A percentile compares a stretch with the other conserved stretches of the same genome.
Conservation (phyloP, 2,113 vertebrate species). For the Ceuthmochares aereus region DNA sequence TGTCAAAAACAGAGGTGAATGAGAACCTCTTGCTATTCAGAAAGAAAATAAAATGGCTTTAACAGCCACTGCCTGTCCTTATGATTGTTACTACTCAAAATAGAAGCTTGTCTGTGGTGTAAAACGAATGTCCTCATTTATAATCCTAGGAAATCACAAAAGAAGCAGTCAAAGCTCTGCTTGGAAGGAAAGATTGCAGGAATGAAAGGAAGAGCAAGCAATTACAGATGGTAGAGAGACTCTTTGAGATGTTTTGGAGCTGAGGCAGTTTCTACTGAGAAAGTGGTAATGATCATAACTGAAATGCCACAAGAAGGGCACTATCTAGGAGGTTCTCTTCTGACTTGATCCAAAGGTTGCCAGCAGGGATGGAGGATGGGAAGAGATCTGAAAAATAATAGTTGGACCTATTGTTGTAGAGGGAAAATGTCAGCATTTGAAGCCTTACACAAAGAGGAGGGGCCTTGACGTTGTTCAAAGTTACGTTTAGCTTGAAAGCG, state of each 20-base stretch:
- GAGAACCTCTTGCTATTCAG: not conserved
- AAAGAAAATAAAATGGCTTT: not conserved
- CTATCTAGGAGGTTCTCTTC: not conserved
- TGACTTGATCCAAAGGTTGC: not conserved
- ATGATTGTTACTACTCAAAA: not conserved
- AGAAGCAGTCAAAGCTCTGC: not conserved
- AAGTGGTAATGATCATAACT: not conserved
- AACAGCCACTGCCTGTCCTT: not conserved
- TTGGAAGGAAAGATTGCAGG: not conserved
- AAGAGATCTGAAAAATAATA: not conserved
- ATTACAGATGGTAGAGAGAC: not conserved
- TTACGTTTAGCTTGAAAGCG: not conserved
- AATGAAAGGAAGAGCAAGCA: not conserved
- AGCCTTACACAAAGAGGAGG: not conserved
- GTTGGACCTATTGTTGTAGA: not conserved
- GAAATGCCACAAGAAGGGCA: not conserved
- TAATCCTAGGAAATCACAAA: not conserved
- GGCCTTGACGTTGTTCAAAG: not conserved
- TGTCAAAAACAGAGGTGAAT: not conserved
- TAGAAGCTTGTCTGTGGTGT: not conserved
- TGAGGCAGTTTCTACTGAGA: not conserved
- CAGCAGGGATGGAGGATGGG: not conserved
- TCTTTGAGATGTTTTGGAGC: not conserved
- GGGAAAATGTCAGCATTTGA: not conserved
- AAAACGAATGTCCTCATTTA: constrained; percentile 20